phyloP scores from a whole-genome alignment of 1,140 invertebrate genomes.

The Dolichoris vasculosae region DNA sequence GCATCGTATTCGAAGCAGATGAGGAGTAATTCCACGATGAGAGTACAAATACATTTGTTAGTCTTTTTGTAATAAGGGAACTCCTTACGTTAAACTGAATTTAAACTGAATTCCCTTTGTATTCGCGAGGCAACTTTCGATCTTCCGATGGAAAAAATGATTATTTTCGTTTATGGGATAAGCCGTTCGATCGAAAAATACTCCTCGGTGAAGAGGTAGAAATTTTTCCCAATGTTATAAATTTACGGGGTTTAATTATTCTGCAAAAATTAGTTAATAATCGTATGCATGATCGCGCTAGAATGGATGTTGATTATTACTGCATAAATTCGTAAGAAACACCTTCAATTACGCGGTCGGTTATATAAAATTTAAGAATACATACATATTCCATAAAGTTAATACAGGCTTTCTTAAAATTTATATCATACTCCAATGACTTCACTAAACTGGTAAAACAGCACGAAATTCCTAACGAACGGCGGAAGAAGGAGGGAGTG shows the following conservation, averaged over 20 bases:
- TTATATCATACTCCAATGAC: constrained; percentile 46
- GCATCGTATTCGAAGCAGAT: not conserved
- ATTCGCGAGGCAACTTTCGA: not conserved
- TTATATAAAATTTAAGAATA: constrained; percentile 26
- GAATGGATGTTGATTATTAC: constrained; percentile 9
- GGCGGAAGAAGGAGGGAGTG: not conserved
- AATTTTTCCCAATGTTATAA: not conserved
- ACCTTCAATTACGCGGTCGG: constrained; percentile 9
- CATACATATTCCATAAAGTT: constrained; percentile 37
- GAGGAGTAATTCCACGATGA: not conserved
- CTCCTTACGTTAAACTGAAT: not conserved
- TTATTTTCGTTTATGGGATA: too few relatives aligned
- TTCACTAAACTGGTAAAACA: constrained; percentile 44
- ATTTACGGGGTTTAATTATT: not conserved
- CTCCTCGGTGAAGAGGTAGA: not conserved
- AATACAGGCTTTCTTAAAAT: constrained; percentile 37
- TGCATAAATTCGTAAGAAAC: constrained; percentile 21
- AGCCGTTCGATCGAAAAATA: not conserved
- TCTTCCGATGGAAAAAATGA: not conserved
- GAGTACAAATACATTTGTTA: not conserved
- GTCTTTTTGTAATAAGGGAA: not conserved
- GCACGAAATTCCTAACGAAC: constrained; percentile 46
- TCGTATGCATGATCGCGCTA: not conserved
- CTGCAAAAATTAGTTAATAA: constrained; percentile 19
- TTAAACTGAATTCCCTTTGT: not conserved